Evolutionary conservation across 2,888 invertebrate genomes (phyloP).

Genomic region (Hydrotaea cyrtoneurina): DNA sequence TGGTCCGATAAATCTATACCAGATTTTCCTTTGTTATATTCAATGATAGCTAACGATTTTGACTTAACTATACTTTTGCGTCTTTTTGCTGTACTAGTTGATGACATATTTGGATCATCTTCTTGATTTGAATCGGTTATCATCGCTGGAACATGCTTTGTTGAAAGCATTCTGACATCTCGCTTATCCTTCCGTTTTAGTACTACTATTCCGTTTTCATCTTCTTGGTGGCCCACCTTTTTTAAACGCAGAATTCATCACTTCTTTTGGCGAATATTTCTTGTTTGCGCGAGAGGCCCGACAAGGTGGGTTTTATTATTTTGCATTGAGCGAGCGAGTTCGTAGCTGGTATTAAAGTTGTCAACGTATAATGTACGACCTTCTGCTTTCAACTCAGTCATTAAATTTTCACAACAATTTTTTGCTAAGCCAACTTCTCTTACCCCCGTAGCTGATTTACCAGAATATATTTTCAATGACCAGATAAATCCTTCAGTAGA

Average conservation of each 20-base stretch:
- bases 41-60: too few species aligned
- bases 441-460: slow-evolving; percentile 38
- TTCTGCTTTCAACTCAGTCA: slow-evolving; percentile 47
- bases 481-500: slow-evolving; percentile 43
- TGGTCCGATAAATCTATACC: too few species aligned
- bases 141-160: too few species aligned
- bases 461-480: too few species aligned
- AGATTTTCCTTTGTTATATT: too few species aligned
- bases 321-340: slow-evolving; percentile 42
- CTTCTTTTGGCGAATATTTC: slow-evolving; percentile 51
- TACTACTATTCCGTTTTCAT: slow-evolving; percentile 47
- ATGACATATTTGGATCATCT: too few species aligned
- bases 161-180: too few species aligned
- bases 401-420: slow-evolving; percentile 15
- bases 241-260: slow-evolving; percentile 37
- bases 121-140: too few species aligned
- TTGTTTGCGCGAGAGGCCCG: slow-evolving; percentile 47
- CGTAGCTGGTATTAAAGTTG: slow-evolving; percentile 48
- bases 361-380: slow-evolving; percentile 51
- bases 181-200: slow-evolving; percentile 32
- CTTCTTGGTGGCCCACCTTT: too few species aligned
- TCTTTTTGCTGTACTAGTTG: too few species aligned
- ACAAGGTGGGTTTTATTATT: slow-evolving; percentile 49
- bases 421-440: slow-evolving; percentile 43
- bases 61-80: slow-evolving; percentile 38